phyloP scores from a whole-genome alignment of 2,888 invertebrate species.

The Archips xylosteana region DNA sequence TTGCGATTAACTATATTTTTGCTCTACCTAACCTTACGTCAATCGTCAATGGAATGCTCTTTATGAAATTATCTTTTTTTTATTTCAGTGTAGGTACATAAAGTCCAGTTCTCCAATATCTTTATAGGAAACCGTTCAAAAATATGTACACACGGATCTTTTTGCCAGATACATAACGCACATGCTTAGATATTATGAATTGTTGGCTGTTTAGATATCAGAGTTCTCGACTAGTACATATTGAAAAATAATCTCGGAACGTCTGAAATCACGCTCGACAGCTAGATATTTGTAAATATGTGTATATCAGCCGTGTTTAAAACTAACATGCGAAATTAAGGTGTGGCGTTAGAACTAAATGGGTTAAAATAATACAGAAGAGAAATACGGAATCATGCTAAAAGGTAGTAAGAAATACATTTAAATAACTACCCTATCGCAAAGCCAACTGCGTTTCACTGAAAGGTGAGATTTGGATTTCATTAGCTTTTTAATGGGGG shows the following conservation, averaged over 20 bases:
- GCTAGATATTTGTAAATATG: background rate
- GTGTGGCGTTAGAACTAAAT: background rate
- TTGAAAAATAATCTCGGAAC: background rate
- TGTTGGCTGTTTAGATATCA: no score
- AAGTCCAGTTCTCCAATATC: no score
- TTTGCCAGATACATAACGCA: no score
- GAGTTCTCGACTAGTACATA: no score
- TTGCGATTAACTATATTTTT: background rate
- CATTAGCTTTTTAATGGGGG: conserved; percentile 46
- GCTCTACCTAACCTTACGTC: background rate
- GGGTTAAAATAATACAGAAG: background rate
- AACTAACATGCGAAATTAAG: background rate
- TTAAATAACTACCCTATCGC: conserved; percentile 33
- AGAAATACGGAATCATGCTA: background rate
- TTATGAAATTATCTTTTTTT: background rate
- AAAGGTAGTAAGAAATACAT: conserved; percentile 26
- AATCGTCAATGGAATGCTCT: background rate
- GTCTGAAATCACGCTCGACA: background rate
- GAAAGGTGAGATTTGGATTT: conserved; percentile 57
- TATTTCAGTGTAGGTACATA: no score
- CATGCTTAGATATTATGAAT: no score
- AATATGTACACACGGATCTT: no score
- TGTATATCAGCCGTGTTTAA: no score
- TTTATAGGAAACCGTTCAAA: no score
- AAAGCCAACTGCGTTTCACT: conserved; percentile 42